phyloP scores from a whole-genome alignment of 2,888 invertebrate species.

The Cryptocephalus moraei region DNA sequence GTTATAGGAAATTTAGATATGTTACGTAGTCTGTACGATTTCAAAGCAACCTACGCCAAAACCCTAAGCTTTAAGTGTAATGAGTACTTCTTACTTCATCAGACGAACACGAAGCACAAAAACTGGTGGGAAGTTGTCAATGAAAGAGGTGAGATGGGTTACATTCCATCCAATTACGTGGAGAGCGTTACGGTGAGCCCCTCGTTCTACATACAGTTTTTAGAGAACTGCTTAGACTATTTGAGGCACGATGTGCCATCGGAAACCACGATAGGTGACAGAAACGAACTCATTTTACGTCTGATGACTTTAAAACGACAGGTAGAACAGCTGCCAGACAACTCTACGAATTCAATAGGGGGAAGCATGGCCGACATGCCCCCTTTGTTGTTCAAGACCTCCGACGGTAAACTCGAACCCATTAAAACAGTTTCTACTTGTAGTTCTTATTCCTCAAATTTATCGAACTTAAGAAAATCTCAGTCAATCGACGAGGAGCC shows the following conservation, averaged over 20 bases:
- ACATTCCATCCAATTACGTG: slow-evolving; percentile 81
- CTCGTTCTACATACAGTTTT: slow-evolving; percentile 59
- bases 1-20: slow-evolving; percentile 61
- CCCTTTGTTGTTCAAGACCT: slow-evolving; percentile 30
- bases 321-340: slow-evolving; percentile 38
- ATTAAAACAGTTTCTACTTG: slow-evolving; percentile 16
- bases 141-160: slow-evolving; percentile 70
- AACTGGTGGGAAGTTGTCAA: slow-evolving; percentile 88
- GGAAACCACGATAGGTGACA: slow-evolving; percentile 34
- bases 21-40: slow-evolving; percentile 75
- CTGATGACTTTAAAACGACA: slow-evolving; percentile 57
- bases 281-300: slow-evolving; percentile 50
- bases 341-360: slow-evolving; percentile 25
- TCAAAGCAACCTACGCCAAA: slow-evolving; percentile 74
- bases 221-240: slow-evolving; percentile 56
- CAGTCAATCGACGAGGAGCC: slow-evolving; percentile 23
- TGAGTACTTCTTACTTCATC: slow-evolving; percentile 71
- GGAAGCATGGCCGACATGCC: slow-evolving; percentile 24
- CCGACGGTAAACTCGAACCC: slow-evolving; percentile 28
- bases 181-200: slow-evolving; percentile 65
- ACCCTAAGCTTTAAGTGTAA: slow-evolving; percentile 72
- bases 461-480: slow-evolving; percentile 17
- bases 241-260: slow-evolving; percentile 22
- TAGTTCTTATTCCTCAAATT: slow-evolving; percentile 17
- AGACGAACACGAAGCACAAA: slow-evolving; percentile 65